Evolutionary conservation across 2,888 invertebrate species (phyloP).

Genomic region (Ormyrus pomaceus): DNA sequence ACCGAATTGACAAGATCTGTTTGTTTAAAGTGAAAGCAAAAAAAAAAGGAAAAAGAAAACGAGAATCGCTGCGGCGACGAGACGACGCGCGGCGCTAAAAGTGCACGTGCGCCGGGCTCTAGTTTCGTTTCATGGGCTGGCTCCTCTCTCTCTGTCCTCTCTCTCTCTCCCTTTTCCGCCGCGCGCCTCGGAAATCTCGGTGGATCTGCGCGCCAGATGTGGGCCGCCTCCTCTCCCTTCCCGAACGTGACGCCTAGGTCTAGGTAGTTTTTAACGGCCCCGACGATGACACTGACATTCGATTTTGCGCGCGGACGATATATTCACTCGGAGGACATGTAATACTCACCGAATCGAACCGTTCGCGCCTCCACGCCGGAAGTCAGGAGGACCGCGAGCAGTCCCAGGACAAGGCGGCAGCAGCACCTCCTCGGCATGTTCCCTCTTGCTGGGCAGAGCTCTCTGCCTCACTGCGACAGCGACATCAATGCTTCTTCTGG

Average conservation of each 20-base stretch:
- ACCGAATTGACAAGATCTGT: too few relatives aligned
- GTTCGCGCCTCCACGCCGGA: conserved; percentile 21
- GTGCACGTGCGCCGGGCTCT: too few relatives aligned
- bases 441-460: neutral
- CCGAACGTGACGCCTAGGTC: too few relatives aligned
- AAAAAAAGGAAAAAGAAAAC: too few relatives aligned
- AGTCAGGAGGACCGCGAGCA: conserved; percentile 26
- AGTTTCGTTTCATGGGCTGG: neutral
- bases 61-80: too few relatives aligned
- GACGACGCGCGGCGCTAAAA: too few relatives aligned
- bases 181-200: conserved; percentile 41
- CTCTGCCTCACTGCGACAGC: conserved; percentile 1
- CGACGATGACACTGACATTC: too few relatives aligned
- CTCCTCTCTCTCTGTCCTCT: neutral
- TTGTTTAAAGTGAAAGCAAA: too few relatives aligned
- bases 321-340: neutral
- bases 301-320: too few relatives aligned
- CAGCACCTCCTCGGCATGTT: conserved; percentile 49
- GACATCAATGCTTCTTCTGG: conserved; percentile 41
- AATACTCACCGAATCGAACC: conserved; percentile 44
- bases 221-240: neutral
- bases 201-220: conserved; percentile 55
- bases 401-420: conserved; percentile 18
- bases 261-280: too few relatives aligned
- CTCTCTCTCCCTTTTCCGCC: neutral